These are phyloP conservation scores for Unio delphinus DNA, from an alignment of 2,888 invertebrate species.

Conservation along the genomic window DNA sequence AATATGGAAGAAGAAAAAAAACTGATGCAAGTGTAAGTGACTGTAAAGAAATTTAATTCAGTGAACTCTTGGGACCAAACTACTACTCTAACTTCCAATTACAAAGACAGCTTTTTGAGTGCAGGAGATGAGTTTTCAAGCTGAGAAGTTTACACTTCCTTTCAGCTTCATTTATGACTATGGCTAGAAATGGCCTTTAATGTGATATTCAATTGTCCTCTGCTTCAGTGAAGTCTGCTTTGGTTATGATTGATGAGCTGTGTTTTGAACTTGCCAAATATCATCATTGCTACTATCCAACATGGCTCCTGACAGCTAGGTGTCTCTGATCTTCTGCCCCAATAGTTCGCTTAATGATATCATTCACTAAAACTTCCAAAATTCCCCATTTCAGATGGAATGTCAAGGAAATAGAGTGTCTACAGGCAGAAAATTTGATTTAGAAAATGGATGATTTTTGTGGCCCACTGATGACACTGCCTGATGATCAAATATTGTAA, in stretches of 20 bases:
- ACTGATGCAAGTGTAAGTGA: too few species aligned
- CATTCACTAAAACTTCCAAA: constrained; percentile 17
- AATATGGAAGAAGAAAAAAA: too few species aligned
- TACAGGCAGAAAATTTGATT: constrained; percentile 43
- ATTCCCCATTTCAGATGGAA: constrained; percentile 30
- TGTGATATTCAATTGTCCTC: constrained; percentile 8
- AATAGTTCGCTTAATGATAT: constrained; percentile 29
- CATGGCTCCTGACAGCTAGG: constrained; percentile 18
- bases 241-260: constrained; percentile 19
- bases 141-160: background rate
- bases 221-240: background rate
- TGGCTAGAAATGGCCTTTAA: constrained; percentile 3
- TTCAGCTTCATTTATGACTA: background rate
- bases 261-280: constrained; percentile 8
- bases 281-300: constrained; percentile 15
- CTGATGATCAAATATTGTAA: constrained; percentile 23
- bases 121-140: too few species aligned
- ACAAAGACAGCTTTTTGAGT: too few species aligned
- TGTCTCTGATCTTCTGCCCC: constrained; percentile 31
- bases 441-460: constrained; percentile 29
- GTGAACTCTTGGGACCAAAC: too few species aligned
- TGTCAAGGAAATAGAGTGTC: constrained; percentile 46
- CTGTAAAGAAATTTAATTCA: too few species aligned
- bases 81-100: too few species aligned
- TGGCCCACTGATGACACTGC: constrained; percentile 29